Conservation (phyloP, 2,888 invertebrate genomes). For the Limenitis camilla region DNA sequence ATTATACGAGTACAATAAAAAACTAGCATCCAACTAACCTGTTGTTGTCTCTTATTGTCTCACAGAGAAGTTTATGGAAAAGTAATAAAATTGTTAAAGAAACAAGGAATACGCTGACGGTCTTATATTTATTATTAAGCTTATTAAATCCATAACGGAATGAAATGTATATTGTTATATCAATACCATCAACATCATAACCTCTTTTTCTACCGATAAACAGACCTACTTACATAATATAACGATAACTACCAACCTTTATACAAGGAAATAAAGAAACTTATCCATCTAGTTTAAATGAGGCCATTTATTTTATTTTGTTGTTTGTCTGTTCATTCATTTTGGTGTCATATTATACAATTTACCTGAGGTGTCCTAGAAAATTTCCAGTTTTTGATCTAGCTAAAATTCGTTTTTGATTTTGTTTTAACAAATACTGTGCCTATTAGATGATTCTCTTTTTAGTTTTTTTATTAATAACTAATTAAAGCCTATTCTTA, state of each 20-base stretch:
- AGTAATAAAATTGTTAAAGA: too few relatives aligned
- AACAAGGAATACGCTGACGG: too few relatives aligned
- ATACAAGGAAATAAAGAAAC: slow-evolving; percentile 2
- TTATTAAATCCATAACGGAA: not conserved
- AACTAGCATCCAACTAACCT: not conserved
- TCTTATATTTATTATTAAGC: too few relatives aligned
- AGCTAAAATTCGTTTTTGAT: too few relatives aligned
- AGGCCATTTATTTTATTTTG: too few relatives aligned
- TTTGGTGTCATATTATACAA: too few relatives aligned
- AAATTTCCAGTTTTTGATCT: too few relatives aligned
- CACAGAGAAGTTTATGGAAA: not conserved
- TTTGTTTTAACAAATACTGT: too few relatives aligned
- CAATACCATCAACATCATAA: slow-evolving; percentile 10
- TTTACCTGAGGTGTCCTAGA: too few relatives aligned
- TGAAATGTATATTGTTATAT: slow-evolving; percentile 9
- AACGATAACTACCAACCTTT: slow-evolving; percentile 9
- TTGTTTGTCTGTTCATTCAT: not conserved
- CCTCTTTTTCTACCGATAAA: slow-evolving; percentile 14
- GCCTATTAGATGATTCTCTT: too few relatives aligned
- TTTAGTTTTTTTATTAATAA: too few relatives aligned
- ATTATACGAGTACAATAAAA: not conserved
- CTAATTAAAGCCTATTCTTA: too few relatives aligned
- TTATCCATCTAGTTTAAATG: not conserved
- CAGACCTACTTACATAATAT: slow-evolving; percentile 20
- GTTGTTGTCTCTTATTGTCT: not conserved